phyloP scores from a whole-genome alignment of 2,888 invertebrate genomes.

The Holacanthella duospinosa region DNA sequence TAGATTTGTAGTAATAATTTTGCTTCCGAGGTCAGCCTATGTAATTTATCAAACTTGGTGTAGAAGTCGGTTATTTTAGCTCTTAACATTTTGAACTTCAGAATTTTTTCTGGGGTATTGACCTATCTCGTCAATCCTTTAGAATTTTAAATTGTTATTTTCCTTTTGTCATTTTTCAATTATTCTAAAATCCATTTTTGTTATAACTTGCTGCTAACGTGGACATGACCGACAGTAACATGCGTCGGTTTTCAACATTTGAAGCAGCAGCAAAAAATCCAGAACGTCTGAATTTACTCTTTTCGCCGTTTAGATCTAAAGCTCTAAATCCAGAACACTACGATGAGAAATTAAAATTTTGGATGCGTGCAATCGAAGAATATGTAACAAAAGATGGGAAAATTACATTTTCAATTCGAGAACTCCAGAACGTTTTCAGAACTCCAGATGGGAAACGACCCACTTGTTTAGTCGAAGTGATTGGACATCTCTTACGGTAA shows the following conservation, averaged over 20 bases:
- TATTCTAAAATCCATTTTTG: too few species aligned
- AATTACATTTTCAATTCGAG: constrained; percentile 11
- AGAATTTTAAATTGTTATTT: too few species aligned
- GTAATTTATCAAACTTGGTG: too few species aligned
- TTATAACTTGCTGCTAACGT: too few species aligned
- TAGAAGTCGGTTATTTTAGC: too few species aligned
- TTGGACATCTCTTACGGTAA: constrained; percentile 15
- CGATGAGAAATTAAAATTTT: constrained; percentile 31
- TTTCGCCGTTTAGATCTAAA: constrained; percentile 27
- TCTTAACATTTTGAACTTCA: too few species aligned
- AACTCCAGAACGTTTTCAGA: constrained; percentile 14
- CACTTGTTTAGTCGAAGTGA: constrained; percentile 15
- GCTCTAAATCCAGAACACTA: constrained; percentile 31
- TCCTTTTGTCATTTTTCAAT: too few species aligned
- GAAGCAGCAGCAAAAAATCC: constrained; percentile 7
- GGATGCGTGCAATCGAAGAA: constrained; percentile 29
- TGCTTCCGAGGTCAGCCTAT: too few species aligned
- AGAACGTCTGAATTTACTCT: constrained; percentile 28
- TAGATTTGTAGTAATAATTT: too few species aligned
- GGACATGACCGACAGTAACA: too few species aligned
- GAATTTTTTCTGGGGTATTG: too few species aligned
- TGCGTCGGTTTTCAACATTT: neutral
- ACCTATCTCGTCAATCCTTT: too few species aligned
- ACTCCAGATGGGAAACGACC: constrained; percentile 9
- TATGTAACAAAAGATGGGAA: constrained; percentile 12